These are phyloP conservation scores for Protobothrops flavoviridis DNA, from an alignment of 2,113 vertebrate species.

Conservation along the genomic window DNA sequence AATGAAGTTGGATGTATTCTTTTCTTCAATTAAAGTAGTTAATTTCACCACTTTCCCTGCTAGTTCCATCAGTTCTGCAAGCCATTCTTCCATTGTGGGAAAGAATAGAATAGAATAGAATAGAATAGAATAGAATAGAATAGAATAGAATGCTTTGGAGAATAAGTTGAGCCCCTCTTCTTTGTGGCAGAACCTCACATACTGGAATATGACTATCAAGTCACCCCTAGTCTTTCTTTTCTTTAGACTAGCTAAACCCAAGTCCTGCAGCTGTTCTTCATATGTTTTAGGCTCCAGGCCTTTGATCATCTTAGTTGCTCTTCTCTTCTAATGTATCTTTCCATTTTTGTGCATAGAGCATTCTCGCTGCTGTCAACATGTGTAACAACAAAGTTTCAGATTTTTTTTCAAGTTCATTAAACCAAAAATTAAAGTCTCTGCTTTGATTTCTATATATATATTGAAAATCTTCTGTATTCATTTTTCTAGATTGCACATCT, in stretches of 20 bases:
- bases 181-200: too few relatives aligned
- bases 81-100: neutral
- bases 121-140: too few relatives aligned
- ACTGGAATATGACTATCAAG: too few relatives aligned
- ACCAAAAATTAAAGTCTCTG: neutral
- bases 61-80: neutral
- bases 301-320: too few relatives aligned
- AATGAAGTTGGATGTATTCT: neutral
- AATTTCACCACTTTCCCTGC: neutral
- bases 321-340: neutral
- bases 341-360: neutral
- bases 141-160: too few relatives aligned
- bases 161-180: too few relatives aligned
- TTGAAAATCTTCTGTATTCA: neutral
- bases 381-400: neutral
- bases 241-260: too few relatives aligned
- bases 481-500: neutral
- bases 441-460: neutral
- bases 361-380: neutral
- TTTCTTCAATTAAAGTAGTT: neutral
- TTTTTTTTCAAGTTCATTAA: neutral
- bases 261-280: too few relatives aligned
- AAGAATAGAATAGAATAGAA: neutral
- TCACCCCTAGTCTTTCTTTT: too few relatives aligned
- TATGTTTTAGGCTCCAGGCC: too few relatives aligned